These are phyloP conservation scores for Herminia tarsipennalis DNA, from an alignment of 2,888 invertebrate species.

Conservation along the genomic window DNA sequence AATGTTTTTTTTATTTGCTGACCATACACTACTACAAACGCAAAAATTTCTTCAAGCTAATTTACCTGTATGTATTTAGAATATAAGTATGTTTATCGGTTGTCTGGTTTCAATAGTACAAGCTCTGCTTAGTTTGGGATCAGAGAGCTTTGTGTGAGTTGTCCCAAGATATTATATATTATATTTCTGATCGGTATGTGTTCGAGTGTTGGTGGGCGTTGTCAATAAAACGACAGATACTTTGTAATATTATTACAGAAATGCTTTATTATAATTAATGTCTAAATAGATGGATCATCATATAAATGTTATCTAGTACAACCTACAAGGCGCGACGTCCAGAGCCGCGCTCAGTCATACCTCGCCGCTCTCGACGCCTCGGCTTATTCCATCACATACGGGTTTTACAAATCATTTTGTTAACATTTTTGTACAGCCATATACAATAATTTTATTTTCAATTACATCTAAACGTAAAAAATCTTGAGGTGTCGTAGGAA, in stretches of 20 bases:
- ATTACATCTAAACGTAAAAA: constrained; percentile 86
- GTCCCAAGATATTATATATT: no score
- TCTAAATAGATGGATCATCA: constrained; percentile 88
- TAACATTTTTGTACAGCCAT: constrained; percentile 86
- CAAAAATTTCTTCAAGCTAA: no score
- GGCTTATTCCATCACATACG: constrained; percentile 81
- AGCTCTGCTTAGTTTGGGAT: no score
- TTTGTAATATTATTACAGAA: constrained; percentile 88
- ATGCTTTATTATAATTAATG: constrained; percentile 88
- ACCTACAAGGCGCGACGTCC: constrained; percentile 77
- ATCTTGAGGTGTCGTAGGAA: constrained; percentile 84
- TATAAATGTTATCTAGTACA: constrained; percentile 86
- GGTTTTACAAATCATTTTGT: constrained; percentile 84
- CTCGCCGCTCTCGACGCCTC: constrained; percentile 70
- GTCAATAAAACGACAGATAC: constrained; percentile 69
- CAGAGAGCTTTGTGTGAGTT: no score
- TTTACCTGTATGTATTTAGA: no score
- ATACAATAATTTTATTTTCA: constrained; percentile 86
- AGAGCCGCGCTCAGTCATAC: constrained; percentile 63
- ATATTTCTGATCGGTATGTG: neutral
- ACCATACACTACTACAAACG: no score
- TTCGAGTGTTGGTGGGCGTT: neutral
- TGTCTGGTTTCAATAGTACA: no score
- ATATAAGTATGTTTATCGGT: no score
- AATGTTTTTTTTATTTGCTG: no score